Evolutionary conservation across 2,113 vertebrate genomes (phyloP).

Genomic region (Oxygymnocypris stewartii): DNA sequence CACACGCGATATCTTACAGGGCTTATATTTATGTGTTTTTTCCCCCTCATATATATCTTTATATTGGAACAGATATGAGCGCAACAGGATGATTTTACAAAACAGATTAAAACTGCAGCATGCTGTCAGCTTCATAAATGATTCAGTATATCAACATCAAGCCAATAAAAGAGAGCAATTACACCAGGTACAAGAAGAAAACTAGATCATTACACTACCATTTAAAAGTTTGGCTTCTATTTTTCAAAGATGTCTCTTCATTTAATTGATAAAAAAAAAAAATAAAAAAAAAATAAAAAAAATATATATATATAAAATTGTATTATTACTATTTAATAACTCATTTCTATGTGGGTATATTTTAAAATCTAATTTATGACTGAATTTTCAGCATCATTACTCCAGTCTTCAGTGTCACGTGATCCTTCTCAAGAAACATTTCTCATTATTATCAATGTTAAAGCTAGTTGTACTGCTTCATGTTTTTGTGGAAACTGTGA

Average conservation of each 20-base stretch:
- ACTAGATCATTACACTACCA: not conserved
- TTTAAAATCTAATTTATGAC: not conserved
- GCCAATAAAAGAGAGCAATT: not conserved
- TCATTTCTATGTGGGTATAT: not conserved
- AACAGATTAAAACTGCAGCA: slow-evolving; percentile 59
- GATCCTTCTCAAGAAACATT: too few species aligned
- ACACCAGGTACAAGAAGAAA: not conserved
- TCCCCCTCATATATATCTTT: not conserved
- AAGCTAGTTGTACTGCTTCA: not conserved
- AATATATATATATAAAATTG: too few species aligned
- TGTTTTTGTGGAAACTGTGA: not conserved
- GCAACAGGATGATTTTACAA: slow-evolving; percentile 56
- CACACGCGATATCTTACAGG: too few species aligned
- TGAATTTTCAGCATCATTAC: not conserved
- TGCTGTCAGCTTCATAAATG: slow-evolving; percentile 48
- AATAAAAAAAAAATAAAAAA: too few species aligned
- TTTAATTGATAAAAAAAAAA: not conserved
- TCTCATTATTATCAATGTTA: too few species aligned
- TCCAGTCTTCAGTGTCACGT: too few species aligned
- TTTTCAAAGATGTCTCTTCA: not conserved
- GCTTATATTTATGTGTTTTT: slow-evolving; percentile 31
- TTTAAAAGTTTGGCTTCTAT: not conserved
- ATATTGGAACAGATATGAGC: slow-evolving; percentile 36
- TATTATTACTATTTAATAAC: not conserved
- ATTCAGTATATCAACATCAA: slow-evolving; percentile 42